phyloP scores from a whole-genome alignment of 1,140 invertebrate genomes.

The Steinernema feltiae region DNA sequence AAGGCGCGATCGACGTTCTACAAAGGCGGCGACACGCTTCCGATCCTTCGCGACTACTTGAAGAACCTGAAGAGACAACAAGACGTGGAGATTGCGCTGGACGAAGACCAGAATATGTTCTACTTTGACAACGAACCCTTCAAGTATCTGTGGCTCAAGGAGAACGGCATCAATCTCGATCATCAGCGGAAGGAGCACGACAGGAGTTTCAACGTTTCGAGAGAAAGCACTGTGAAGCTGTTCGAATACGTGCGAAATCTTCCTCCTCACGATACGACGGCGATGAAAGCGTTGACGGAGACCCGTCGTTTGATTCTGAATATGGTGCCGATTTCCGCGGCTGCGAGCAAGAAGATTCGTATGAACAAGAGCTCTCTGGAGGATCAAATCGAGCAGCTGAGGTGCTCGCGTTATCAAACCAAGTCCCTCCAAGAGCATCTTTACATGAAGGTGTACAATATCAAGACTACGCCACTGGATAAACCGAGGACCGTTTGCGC shows the following conservation, averaged over 20 bases:
- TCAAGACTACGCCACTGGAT: conserved; percentile 18
- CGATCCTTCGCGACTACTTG: conserved; percentile 16
- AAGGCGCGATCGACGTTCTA: conserved; percentile 37
- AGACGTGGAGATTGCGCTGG: conserved; percentile 26
- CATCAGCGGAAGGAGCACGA: conserved; percentile 22
- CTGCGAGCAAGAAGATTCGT: conserved; percentile 32
- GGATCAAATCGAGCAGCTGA: not conserved
- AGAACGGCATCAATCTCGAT: conserved; percentile 18
- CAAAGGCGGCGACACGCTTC: conserved; percentile 26
- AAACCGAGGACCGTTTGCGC: conserved; percentile 31
- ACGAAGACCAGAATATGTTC: conserved; percentile 18
- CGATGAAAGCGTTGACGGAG: not conserved
- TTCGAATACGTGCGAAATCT: conserved; percentile 21
- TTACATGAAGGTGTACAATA: conserved; percentile 7
- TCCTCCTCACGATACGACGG: not conserved
- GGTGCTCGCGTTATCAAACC: not conserved
- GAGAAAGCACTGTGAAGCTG: conserved; percentile 25
- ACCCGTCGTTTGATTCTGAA: conserved; percentile 17
- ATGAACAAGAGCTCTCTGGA: conserved; percentile 26
- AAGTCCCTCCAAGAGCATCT: conserved; percentile 16
- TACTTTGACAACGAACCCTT: conserved; percentile 38
- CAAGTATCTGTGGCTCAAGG: conserved; percentile 27
- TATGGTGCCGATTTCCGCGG: conserved; percentile 34
- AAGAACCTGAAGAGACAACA: not conserved
- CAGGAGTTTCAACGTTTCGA: conserved; percentile 22